phyloP scores from a whole-genome alignment of 92 coral and sea anemone genomes.

The Bergia sp. region DNA sequence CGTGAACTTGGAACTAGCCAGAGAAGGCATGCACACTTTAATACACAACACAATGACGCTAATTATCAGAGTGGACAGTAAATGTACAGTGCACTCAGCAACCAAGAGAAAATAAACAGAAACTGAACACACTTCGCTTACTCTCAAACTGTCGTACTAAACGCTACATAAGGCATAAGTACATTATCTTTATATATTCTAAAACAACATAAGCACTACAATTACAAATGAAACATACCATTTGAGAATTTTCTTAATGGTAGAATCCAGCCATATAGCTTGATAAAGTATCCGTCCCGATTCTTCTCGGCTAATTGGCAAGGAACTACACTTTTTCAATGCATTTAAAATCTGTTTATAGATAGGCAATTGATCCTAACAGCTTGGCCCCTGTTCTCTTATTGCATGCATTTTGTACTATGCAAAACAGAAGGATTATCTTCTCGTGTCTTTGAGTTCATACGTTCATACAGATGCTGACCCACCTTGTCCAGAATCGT shows the following conservation, averaged over 20 bases:
- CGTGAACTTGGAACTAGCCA: not conserved
- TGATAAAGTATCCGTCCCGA: not conserved
- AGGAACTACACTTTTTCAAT: not conserved
- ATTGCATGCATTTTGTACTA: conserved; percentile 1
- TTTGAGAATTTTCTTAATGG: not conserved
- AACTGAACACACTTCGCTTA: not conserved
- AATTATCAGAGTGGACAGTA: not conserved
- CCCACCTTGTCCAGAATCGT: not conserved
- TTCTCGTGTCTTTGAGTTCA: not conserved
- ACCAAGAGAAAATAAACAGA: not conserved
- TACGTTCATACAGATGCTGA: not conserved
- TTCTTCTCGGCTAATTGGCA: not conserved
- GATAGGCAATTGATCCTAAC: not conserved
- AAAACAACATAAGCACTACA: not conserved
- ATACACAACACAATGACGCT: not conserved
- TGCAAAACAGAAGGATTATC: not conserved
- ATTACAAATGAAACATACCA: not conserved
- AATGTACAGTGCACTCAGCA: not conserved
- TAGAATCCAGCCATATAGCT: not conserved
- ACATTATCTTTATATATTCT: too few relatives aligned
- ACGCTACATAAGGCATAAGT: not conserved
- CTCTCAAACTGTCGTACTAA: not conserved
- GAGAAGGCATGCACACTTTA: not conserved
- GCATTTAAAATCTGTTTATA: not conserved
- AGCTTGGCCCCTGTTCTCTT: not conserved